These are phyloP conservation scores for Enteromius treurensis DNA, from an alignment of 2,797 vertebrate genomes.

Conservation along the genomic window DNA sequence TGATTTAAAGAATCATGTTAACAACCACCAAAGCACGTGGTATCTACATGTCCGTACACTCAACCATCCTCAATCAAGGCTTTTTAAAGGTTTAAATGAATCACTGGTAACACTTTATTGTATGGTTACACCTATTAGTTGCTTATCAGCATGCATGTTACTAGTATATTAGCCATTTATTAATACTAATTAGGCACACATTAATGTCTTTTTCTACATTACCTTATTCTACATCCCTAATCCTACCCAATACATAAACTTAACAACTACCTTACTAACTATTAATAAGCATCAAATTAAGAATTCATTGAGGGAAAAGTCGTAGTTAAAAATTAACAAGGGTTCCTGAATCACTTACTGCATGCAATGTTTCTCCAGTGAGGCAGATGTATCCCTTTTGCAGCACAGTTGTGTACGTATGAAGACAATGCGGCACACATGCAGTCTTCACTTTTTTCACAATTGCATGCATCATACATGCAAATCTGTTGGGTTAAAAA, in stretches of 20 bases:
- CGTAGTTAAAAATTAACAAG: no score
- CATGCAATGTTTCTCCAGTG: conserved; percentile 59
- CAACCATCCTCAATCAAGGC: neutral
- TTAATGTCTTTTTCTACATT: no score
- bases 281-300: no score
- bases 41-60: neutral
- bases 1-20: neutral
- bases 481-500: neutral
- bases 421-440: conserved; percentile 68
- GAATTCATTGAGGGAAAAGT: no score
- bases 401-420: conserved; percentile 73
- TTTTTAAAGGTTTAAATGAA: neutral
- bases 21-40: neutral
- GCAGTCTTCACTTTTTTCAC: conserved; percentile 40
- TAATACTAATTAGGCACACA: no score
- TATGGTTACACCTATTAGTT: no score
- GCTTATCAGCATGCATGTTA: no score
- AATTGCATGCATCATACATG: neutral
- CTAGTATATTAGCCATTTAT: no score
- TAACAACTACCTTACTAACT: no score
- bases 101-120: no score
- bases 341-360: neutral
- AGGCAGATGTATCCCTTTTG: conserved; percentile 64
- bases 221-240: no score
- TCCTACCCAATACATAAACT: no score